Conservation (phyloP, 2,113 vertebrate species). For the Cebidichthys violaceus region DNA sequence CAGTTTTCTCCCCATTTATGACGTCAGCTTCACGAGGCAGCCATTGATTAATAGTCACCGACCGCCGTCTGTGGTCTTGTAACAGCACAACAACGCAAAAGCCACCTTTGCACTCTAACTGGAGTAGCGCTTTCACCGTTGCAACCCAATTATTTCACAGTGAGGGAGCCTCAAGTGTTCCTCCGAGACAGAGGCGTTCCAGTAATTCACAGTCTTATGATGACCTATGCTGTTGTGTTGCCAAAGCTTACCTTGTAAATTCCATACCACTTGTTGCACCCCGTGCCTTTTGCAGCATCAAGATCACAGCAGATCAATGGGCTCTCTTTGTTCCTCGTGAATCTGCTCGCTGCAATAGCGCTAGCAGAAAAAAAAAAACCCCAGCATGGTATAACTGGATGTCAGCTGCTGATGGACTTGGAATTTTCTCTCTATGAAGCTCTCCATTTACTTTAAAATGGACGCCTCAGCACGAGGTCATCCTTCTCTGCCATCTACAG, state of each 20-base stretch:
- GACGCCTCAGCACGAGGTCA: neutral
- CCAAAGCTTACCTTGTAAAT: conserved; percentile 75
- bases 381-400: conserved; percentile 9
- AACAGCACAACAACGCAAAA: conserved; percentile 71
- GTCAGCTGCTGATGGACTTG: conserved; percentile 35
- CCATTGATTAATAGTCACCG: conserved; percentile 72
- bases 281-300: conserved; percentile 59
- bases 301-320: conserved; percentile 71
- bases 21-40: conserved; percentile 58
- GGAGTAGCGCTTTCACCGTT: conserved; percentile 68
- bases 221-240: conserved; percentile 74
- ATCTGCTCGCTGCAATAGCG: conserved; percentile 17
- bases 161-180: conserved; percentile 80
- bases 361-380: conserved; percentile 9
- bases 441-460: neutral
- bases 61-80: conserved; percentile 48
- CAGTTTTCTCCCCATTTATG: conserved; percentile 21
- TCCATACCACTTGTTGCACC: conserved; percentile 62
- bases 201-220: conserved; percentile 78
- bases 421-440: conserved; percentile 19
- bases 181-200: conserved; percentile 73
- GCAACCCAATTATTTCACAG: conserved; percentile 83
- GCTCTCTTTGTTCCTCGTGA: conserved; percentile 38
- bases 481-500: neutral
- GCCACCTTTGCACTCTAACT: conserved; percentile 73